Evolutionary conservation across 2,888 invertebrate genomes (phyloP).

Genomic region (Rhorus exstirpatorius): DNA sequence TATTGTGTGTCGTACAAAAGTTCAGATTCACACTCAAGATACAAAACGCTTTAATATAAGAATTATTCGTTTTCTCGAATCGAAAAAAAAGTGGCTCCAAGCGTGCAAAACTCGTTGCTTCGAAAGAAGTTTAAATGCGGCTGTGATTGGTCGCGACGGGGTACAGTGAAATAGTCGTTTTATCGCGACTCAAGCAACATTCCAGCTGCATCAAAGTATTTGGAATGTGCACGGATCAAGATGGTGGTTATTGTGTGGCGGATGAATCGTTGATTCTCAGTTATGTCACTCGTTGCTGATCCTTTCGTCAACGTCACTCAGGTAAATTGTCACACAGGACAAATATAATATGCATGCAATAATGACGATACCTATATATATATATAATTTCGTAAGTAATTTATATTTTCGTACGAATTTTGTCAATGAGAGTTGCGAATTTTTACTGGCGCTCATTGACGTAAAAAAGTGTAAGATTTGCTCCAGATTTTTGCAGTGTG

Average conservation of each 20-base stretch:
- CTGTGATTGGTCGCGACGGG: constrained; percentile 49
- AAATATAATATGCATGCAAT: no score
- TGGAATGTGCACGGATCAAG: constrained; percentile 80
- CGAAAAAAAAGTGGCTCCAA: constrained; percentile 20
- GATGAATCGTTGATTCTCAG: constrained; percentile 78
- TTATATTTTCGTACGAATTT: not conserved
- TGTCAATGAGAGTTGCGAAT: no score
- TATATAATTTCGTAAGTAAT: not conserved
- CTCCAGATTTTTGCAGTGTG: not conserved
- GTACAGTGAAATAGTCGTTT: constrained; percentile 58
- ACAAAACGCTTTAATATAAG: not conserved
- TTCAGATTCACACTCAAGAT: constrained; percentile 17
- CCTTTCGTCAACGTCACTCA: constrained; percentile 74
- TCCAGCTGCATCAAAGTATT: constrained; percentile 73
- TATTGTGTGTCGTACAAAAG: constrained; percentile 39
- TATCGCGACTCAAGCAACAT: constrained; percentile 66
- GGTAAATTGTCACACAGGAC: constrained; percentile 68
- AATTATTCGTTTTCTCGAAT: not conserved
- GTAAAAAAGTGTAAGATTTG: not conserved
- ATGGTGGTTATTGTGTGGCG: constrained; percentile 80
- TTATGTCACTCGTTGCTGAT: constrained; percentile 79
- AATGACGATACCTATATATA: not conserved
- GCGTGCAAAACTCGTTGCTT: not conserved
- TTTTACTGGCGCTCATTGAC: no score
- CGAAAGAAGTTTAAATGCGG: not conserved